Evolutionary conservation across 2,113 vertebrate species (phyloP), one percentile per base, ranked within the genome.

Genomic region (Microcebus ravelobensis): DNA sequence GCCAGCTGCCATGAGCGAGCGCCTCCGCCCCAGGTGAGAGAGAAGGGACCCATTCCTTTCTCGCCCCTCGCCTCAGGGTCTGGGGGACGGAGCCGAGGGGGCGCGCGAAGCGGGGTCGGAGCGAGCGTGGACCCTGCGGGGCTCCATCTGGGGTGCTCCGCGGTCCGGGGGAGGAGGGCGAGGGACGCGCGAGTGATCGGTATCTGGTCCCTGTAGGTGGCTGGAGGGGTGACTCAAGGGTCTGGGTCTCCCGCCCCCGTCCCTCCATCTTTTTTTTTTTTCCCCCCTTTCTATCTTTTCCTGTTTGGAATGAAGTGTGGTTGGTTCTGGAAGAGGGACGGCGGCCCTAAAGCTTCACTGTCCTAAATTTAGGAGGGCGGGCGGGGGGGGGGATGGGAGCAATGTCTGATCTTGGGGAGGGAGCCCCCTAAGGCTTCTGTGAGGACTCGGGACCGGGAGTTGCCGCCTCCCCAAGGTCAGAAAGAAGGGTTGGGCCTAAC

Each of bases 1-100:
- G 67, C 90, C 98, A 48, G 95, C 96, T 96, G 94, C 94, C 94
- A 98, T 98, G 97, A 97, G 97, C 94, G 97, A 98, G 97, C 98
- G 98, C 96, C 97, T 98, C 95, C 98, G 97, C 95, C 96, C 97
- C 97, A 97, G 98, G 98, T 98, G 89, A 93, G 97, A 2, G 42
- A 42, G 12, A n/a, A n/a, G 73, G 45, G 63, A 23, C 36, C 85
- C 2, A 5, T 42, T 27, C 25, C 21, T 45, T 42, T 3, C 83
- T 50, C 18, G 85, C 87, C 55, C 27, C n/a, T 79, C 27, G 23
- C n/a, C 63, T 13, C 31, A 6, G 6, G 83, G 3, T 5, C 80
- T 14, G 59, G 63, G 83, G 42, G 29, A 23, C 3, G 57, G 45
- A 86, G 59, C 39, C 85, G 63, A n/a, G 0, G 15, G 15, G 42